phyloP scores from a whole-genome alignment of 2,888 invertebrate genomes.

The Eugnorisma glareosa region DNA sequence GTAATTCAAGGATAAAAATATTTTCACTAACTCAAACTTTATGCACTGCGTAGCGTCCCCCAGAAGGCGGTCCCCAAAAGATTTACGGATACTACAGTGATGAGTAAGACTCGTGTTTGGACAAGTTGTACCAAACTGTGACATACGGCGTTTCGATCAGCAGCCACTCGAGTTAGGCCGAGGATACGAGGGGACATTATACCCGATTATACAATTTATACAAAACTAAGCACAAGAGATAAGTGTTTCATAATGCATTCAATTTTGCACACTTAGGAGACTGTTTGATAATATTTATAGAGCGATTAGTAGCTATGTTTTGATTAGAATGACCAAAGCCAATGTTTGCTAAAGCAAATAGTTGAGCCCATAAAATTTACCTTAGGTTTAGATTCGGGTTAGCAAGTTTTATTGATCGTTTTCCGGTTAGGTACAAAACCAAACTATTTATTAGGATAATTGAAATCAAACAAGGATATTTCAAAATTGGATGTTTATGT shows the following conservation, averaged over 20 bases:
- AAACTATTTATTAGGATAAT: background rate
- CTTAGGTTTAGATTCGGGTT: background rate
- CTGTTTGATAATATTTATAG: background rate
- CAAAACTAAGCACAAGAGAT: background rate
- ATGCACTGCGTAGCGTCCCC: background rate
- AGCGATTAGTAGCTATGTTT: background rate
- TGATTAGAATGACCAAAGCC: background rate
- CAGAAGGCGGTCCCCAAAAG: background rate
- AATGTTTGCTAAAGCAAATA: background rate
- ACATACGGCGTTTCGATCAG: conserved; percentile 81
- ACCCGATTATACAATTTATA: conserved; percentile 60
- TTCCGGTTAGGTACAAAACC: background rate
- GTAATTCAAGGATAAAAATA: background rate
- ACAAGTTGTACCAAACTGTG: conserved; percentile 62
- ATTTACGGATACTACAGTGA: background rate
- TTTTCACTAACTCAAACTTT: background rate
- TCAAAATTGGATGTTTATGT: background rate
- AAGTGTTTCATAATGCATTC: conserved; percentile 3
- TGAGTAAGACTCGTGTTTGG: conserved; percentile 12
- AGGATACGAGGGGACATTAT: conserved; percentile 48
- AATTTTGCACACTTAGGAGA: background rate
- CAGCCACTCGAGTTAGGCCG: conserved; percentile 62
- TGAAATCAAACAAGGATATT: background rate
- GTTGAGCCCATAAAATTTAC: background rate
- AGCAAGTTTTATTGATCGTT: background rate